Conservation (phyloP, 53 echinoderm and acorn worm genomes). For the Holothuria leucospilota region DNA sequence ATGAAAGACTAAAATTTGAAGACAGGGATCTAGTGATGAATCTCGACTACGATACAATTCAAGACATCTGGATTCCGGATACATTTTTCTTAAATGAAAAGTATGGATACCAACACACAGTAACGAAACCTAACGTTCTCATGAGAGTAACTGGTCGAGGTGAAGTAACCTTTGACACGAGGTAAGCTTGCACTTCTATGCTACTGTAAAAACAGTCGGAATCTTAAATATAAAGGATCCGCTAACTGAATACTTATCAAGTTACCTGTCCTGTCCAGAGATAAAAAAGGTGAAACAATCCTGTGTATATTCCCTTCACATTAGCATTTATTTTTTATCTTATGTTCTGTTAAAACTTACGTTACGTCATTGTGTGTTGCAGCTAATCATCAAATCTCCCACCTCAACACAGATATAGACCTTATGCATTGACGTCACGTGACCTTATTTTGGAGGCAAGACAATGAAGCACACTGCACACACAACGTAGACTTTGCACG, state of each 20-base stretch:
- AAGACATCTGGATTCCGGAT: slow-evolving; percentile 82
- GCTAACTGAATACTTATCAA: background rate
- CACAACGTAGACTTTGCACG: too few relatives aligned
- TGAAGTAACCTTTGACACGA: slow-evolving; percentile 73
- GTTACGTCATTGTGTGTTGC: too few relatives aligned
- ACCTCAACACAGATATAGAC: too few relatives aligned
- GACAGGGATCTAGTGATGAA: slow-evolving; percentile 38
- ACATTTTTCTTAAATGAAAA: slow-evolving; percentile 91
- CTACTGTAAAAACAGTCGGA: background rate
- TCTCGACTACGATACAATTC: slow-evolving; percentile 72
- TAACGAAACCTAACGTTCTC: slow-evolving; percentile 78
- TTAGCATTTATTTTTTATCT: too few relatives aligned
- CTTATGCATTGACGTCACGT: too few relatives aligned
- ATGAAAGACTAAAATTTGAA: slow-evolving; percentile 61
- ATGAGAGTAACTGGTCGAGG: slow-evolving; percentile 67
- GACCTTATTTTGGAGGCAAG: too few relatives aligned
- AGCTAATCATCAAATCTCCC: too few relatives aligned
- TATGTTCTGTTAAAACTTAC: too few relatives aligned
- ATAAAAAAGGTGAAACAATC: too few relatives aligned
- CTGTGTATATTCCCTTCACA: too few relatives aligned
- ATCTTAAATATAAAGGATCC: background rate
- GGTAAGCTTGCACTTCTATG: slow-evolving; percentile 45
- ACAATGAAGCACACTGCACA: too few relatives aligned
- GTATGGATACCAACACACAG: slow-evolving; percentile 69
- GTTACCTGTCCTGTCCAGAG: too few relatives aligned